Conservation (phyloP, 2,113 vertebrate species). For the Trichechus manatus region DNA sequence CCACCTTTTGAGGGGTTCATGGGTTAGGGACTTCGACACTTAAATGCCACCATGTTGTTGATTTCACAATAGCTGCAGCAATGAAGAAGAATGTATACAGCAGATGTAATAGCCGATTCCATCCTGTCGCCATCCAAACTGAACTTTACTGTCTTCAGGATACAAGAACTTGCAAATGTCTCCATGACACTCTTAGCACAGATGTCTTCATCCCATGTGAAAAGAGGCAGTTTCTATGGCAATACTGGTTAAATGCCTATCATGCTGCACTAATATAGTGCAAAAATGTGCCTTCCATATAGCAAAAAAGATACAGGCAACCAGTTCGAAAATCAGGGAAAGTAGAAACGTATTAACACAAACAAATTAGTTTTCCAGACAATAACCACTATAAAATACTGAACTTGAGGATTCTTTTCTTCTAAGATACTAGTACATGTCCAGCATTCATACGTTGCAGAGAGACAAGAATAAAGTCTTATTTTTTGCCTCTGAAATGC, state of each 20-base stretch:
- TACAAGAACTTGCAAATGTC: constrained; percentile 82
- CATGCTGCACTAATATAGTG: constrained; percentile 99
- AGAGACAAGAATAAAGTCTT: constrained; percentile 82
- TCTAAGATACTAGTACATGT: constrained; percentile 78
- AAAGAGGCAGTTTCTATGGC: constrained; percentile 96
- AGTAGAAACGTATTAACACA: constrained; percentile 90
- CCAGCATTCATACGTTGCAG: constrained; percentile 84
- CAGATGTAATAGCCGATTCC: constrained; percentile 82
- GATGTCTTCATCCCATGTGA: constrained; percentile 91
- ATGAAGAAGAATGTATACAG: constrained; percentile 80
- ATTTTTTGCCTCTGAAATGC: constrained; percentile 83
- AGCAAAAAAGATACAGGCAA: constrained; percentile 92
- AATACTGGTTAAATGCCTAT: constrained; percentile 95
- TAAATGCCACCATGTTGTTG: constrained; percentile 87
- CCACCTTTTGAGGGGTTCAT: constrained; percentile 85
- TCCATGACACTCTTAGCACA: constrained; percentile 89
- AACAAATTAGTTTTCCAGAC: constrained; percentile 88
- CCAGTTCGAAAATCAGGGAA: constrained; percentile 88
- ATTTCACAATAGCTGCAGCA: constrained; percentile 85
- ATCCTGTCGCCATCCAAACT: constrained; percentile 85
- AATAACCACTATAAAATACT: constrained; percentile 88
- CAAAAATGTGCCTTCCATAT: constrained; percentile 94
- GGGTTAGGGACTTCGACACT: constrained; percentile 87
- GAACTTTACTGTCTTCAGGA: constrained; percentile 88
- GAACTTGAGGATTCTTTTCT: constrained; percentile 86